Evolutionary conservation across 2,888 invertebrate genomes (phyloP).

Genomic region (Ichneumoninae sp.): DNA sequence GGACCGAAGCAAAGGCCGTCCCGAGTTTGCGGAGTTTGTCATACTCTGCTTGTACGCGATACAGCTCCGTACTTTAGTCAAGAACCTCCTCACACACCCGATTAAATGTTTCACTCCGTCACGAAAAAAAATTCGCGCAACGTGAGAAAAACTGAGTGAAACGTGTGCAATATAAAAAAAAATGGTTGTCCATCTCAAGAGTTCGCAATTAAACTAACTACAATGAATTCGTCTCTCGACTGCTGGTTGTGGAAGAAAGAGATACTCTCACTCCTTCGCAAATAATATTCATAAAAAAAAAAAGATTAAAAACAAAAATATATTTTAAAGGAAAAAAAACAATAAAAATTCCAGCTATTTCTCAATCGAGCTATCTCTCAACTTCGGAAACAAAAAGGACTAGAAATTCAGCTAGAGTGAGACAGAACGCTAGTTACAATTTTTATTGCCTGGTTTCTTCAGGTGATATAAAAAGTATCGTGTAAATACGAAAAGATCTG

Average conservation of each 20-base stretch:
- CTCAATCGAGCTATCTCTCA: constrained; percentile 55
- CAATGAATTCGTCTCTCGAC: constrained; percentile 47
- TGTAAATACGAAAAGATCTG: constrained; percentile 72
- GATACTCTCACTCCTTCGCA: constrained; percentile 46
- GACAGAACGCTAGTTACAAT: constrained; percentile 67
- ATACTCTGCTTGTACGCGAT: constrained; percentile 96
- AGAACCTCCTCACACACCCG: constrained; percentile 88
- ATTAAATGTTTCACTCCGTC: constrained; percentile 75
- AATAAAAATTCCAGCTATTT: constrained; percentile 51
- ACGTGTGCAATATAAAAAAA: constrained; percentile 62
- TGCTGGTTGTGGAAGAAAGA: constrained; percentile 56
- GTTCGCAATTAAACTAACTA: constrained; percentile 26
- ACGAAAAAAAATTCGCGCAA: constrained; percentile 32
- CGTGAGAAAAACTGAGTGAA: constrained; percentile 43
- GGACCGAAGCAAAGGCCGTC: constrained; percentile 95
- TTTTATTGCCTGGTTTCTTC: constrained; percentile 71
- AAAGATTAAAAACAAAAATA: constrained; percentile 27
- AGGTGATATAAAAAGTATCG: constrained; percentile 72
- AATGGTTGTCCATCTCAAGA: constrained; percentile 48
- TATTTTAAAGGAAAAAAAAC: constrained; percentile 8
- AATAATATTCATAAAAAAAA: constrained; percentile 49
- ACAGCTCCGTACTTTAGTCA: constrained; percentile 97
- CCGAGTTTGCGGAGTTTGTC: constrained; percentile 98
- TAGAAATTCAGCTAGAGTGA: constrained; percentile 56
- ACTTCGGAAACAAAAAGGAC: constrained; percentile 34